Base-by-base conservation (phyloP, 2,797 vertebrate genomes). In the Sebastes dallii region DNA sequence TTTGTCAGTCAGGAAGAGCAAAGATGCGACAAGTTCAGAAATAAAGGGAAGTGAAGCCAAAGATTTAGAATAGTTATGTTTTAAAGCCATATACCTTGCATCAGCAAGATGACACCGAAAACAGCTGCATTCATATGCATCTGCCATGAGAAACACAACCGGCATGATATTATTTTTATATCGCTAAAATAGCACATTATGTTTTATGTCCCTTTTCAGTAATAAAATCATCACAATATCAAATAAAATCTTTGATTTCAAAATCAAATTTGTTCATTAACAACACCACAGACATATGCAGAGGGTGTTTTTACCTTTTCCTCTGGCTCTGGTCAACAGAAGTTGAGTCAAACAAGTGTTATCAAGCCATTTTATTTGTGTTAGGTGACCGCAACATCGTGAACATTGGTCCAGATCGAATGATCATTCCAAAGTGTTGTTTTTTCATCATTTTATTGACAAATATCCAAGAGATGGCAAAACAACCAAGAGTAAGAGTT, bases 41-140 rank as follows among this genome's bases (percentile, higher is more conserved):
- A 60, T 25, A 5, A 60, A 60, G 22, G 46, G n/a, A 56, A 59
- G 12, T 18, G 8, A 54, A 8, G n/a, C 1, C 54, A 20, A 80
- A 24, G 16, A 56, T 13, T 27, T 18, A 12, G 6, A 36, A 30
- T 6, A 4, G 8, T 39, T 59, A 0, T 3, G 27, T 62, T n/a
- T 77, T 5, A 66, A 76, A 66, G 25, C 12, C 83, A 50, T 50
- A 20, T 86, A 95, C 95, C 93, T 93, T 94, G 91, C 61, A 92
- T 66, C 2, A 92, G 72, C 13, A 95, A 60, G 30, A 95, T 52
- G 62, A 94, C 55, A 55, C 59, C 30, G 10, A 93, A 58, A 42
- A 85, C 34, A 24, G 90, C 27, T 11, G 60, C 32, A 77, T 85
- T 88, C 9, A n/a, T 60, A 5, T 56, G 42, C 92, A 92, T 93